Base-by-base conservation (phyloP, 2,888 invertebrate species). In the Cheilosia vernalis region DNA sequence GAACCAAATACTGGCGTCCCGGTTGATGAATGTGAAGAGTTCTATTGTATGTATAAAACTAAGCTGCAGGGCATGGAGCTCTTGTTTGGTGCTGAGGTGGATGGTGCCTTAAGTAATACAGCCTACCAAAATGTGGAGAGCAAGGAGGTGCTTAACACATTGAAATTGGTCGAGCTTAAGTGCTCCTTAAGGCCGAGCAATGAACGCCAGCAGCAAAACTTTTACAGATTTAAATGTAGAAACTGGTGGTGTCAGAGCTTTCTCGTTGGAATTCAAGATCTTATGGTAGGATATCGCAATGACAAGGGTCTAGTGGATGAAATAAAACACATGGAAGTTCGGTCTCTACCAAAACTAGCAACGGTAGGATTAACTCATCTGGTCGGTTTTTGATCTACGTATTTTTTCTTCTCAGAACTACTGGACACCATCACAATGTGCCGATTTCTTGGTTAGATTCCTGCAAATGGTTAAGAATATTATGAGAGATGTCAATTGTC, bases 231-330 rank as follows among this genome's bases (percentile, higher is more conserved):
- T 91, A 93, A 95, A 89, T 89, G 93, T 0, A 87, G 93, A 6
- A 95, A 95, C 88, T 96, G 96, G 96, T 97, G 96, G 96, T 94
- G 95, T 70, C 97, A 97, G 90, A 95, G 95, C 64, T 96, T 95
- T 90, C 92, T 96, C 33, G 94, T 94, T 49, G 95, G 95, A 6
- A 94, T 96, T 64, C 92, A 94, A 30, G 93, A 93, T 87, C 93
- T 97, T 74, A 90, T 96, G 21, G 95, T 95, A 91, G 97, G 97
- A 4, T 94, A 94, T 87, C 93, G 96, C 88, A 94, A 95, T 91
- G 94, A 95, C 88, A 89, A 93, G 87, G 96, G 96, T 0, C 91
- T 95, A 76, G 95, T 97, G 0, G 91, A 93, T 76, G 90, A 93
- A 87, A 90, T 96, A 5, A 92, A 92, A 89, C 92, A 89, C 90